Conservation (phyloP, 2,888 invertebrate genomes). For the Drosophila colorata region DNA sequence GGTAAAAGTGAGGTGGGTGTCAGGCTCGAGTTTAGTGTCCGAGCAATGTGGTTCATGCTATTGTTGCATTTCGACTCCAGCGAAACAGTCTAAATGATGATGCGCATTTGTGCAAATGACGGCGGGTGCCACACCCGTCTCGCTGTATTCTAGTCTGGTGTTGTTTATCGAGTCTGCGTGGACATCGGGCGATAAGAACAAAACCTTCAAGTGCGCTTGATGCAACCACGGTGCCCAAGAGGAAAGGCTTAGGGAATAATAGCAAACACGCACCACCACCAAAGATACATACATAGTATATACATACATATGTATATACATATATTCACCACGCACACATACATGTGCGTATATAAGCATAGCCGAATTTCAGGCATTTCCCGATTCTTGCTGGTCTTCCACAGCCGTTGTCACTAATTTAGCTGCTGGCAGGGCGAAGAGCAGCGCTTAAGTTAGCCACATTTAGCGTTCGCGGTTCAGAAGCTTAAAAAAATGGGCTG, state of each 20-base stretch:
- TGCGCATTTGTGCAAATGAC: slow-evolving; percentile 61
- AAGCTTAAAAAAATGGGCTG: slow-evolving; percentile 37
- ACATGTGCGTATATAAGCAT: slow-evolving; percentile 27
- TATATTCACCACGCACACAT: not conserved
- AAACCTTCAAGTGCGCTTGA: slow-evolving; percentile 65
- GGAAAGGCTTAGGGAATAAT: slow-evolving; percentile 31
- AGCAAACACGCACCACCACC: slow-evolving; percentile 31
- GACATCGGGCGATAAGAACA: slow-evolving; percentile 68
- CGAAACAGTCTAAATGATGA: slow-evolving; percentile 49
- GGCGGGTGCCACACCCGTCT: slow-evolving; percentile 23
- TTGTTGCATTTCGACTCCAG: slow-evolving; percentile 60
- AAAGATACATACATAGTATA: slow-evolving; percentile 23
- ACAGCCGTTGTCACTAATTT: slow-evolving; percentile 59
- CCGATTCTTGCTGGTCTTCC: slow-evolving; percentile 16
- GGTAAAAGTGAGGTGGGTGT: not conserved
- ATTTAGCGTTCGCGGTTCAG: slow-evolving; percentile 15
- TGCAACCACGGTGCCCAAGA: slow-evolving; percentile 25
- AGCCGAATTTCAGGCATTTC: slow-evolving; percentile 43
- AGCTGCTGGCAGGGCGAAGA: slow-evolving; percentile 19
- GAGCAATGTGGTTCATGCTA: slow-evolving; percentile 38
- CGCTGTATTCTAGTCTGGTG: slow-evolving; percentile 20
- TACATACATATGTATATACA: too few species aligned
- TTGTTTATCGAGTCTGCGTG: slow-evolving; percentile 65
- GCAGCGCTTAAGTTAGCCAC: slow-evolving; percentile 44
- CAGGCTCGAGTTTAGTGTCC: slow-evolving; percentile 36